Evolutionary conservation across 1,140 invertebrate genomes (phyloP), one percentile per base, ranked within the genome.

Genomic region (Eriocheir sinensis): DNA sequence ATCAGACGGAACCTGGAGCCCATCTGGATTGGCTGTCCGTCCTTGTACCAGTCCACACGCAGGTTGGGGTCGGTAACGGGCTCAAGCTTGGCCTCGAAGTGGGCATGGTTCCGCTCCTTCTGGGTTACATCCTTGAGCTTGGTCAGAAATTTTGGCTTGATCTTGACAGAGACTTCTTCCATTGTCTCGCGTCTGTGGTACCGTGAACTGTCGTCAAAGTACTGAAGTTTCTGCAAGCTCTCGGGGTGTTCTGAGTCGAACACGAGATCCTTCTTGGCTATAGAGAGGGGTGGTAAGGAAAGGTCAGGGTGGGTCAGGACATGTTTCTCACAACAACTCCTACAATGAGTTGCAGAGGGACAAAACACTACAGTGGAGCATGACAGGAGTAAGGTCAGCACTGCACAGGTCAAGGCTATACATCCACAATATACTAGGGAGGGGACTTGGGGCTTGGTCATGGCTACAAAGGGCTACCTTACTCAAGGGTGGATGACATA

Each of bases 51-150:
- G 97, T 99, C 98, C 27, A 99, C 98, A 97, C 98, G 98, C 36
- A 99, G 96, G 96, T 99, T 99, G 0, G 98, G 98, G 97, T 99
- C 99, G 32, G 99, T 99, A 3, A 99, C 98, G n/a, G 99, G 99
- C 97, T 99, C 99, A 27, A 99, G 97, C 97, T 99, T 99, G 96
- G 99, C 99, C 97, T 99, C 99, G 97, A 99, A 99, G 96, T 99
- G 99, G 90, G 99, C 99, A 96, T 99, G 98, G 96, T 99, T 98
- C 83, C 98, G 98, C 97, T 99, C 99, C 93, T 98, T 97, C 60
- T 99, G 97, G 96, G 98, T 98, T 95, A 93, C 94, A 85, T 95
- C 95, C 88, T 99, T 99, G 6, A 98, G 98, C 96, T 98, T 98
- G 0, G 98, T 98, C 3, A 99, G 97, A 96, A 99, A 99, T 95